A percentile compares a stretch with the other conserved stretches of the same genome.
phyloP scores from a whole-genome alignment of 2,888 invertebrate species.

The Nycteola revayana region DNA sequence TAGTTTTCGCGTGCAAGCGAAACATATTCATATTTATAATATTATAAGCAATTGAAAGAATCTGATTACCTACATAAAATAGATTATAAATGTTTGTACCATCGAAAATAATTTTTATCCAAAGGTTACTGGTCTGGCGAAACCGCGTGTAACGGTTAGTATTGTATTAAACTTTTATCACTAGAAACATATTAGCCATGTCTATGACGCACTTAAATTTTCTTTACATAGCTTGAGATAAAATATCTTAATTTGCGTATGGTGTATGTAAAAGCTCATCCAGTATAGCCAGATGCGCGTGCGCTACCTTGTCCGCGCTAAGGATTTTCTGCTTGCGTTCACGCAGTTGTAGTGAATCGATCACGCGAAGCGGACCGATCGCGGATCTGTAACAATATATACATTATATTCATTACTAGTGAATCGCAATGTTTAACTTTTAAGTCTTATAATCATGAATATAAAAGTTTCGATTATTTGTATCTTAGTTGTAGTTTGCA shows the following conservation, averaged over 20 bases:
- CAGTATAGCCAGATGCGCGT: constrained; percentile 44
- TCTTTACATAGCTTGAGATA: constrained; percentile 36
- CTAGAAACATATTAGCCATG: constrained; percentile 18
- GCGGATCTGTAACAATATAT: constrained; percentile 43
- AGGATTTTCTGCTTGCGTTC: constrained; percentile 43
- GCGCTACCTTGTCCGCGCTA: constrained; percentile 56
- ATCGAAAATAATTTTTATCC: not conserved
- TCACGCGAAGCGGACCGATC: constrained; percentile 63
- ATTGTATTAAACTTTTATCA: constrained; percentile 12
- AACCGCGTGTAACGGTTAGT: not conserved
- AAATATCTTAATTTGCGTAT: constrained; percentile 40
- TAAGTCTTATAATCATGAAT: constrained; percentile 51
- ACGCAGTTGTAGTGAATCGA: constrained; percentile 63
- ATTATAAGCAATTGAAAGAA: too few relatives aligned
- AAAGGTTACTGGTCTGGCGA: not conserved
- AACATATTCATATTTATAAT: too few relatives aligned
- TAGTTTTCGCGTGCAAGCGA: too few relatives aligned
- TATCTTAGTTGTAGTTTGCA: constrained; percentile 43
- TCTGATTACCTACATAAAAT: too few relatives aligned
- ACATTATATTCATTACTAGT: constrained; percentile 36
- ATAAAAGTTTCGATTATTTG: constrained; percentile 49
- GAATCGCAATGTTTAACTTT: constrained; percentile 50
- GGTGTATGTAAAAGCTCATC: constrained; percentile 57
- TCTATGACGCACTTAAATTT: constrained; percentile 42
- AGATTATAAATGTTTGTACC: too few relatives aligned